Evolutionary conservation across 2,888 invertebrate species (phyloP), one percentile per base, ranked within the genome.

Genomic region (Limnephilus auricula): DNA sequence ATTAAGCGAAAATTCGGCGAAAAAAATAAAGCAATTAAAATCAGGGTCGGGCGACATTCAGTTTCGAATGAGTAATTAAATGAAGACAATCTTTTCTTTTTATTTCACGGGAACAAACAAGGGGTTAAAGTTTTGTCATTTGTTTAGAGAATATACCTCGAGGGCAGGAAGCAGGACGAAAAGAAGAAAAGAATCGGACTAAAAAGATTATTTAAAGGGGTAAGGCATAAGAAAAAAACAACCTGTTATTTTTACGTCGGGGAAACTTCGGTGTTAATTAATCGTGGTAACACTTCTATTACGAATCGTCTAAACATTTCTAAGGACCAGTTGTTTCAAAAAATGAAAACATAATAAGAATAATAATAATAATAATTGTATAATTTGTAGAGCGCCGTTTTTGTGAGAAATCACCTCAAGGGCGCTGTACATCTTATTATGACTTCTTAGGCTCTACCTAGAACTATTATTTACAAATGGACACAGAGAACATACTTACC

Each of bases 21-120:
- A 80, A 89, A 89, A 89, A 89, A 88, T 78, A 80, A 45, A 45
- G 40, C 40, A 89, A 89, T 89, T 89, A 89, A 89, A 89, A 89
- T 89, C 89, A 45, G 34, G 89, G 31, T 30, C 40, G 18, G 18
- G 82, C 79, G 65, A 40, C 86, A 37, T 89, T 86, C 89, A 90
- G 84, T 90, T 90, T 92, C 92, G 80, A 90, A 92, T 86, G 89
- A 79, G 90, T 92, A 92, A 92, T 89, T 89, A 89, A 90, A 92
- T 92, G 89, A 90, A 45, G 80, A 87, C 92, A 89, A 86, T n/a
- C 82, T 89, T 82, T 79, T 45, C 65, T 65, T 65, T 65, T 65
- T 65, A 65, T 25, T 84, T 78, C 40, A 82, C 79, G 85, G 37
- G 40, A 87, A 79, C 80, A 87, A 92, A 92, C 50, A 83, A 85